Evolutionary conservation across 2,797 vertebrate genomes (phyloP), one percentile per base, ranked within the genome.

Genomic region (Sebastes itinus): DNA sequence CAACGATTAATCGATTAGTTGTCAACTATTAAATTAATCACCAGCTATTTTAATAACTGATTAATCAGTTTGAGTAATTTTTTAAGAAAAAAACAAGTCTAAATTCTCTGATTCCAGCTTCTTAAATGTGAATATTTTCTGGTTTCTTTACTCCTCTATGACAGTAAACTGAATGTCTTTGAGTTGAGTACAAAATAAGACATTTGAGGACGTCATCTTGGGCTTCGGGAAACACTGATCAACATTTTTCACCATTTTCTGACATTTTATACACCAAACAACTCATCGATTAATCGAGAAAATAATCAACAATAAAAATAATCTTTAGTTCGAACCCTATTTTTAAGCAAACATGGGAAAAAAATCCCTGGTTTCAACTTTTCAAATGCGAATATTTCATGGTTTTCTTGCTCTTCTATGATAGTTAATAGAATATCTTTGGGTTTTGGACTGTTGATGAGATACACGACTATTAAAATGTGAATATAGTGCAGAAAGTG

Each of bases 1-100:
- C 38, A 42, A 42, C 38, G 14, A 0, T 42, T 42, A 42, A 16
- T 42, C 38, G 0, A 42, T 16, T 42, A 42, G 38, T 42, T 42
- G 14, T 42, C 38, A 16, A 42, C 38, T 42, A 42, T 42, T 42
- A 46, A 46, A 46, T 46, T 46, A 46, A 46, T 46, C 6, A 0
- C 42, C 42, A 46, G 0, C 16, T 46, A 46, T 46, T 46, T 46
- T 46, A 0, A 46, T 46, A 46, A 46, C 0, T 0, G 16, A 16
- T 18, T 46, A 46, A 0, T 46, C 3, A 0, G 38, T 46, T 46
- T 46, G 38, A 46, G 38, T 46, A 0, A 1, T 46, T 46, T 46
- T 7, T 46, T 0, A 16, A 46, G 6, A 16, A 18, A 46, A 35
- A 46, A 46, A 42, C 2, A 46, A 46, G 42, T 46, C 6, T 7